Evolutionary conservation across 2,888 invertebrate species (phyloP).

Genomic region (Xylota segnis): DNA sequence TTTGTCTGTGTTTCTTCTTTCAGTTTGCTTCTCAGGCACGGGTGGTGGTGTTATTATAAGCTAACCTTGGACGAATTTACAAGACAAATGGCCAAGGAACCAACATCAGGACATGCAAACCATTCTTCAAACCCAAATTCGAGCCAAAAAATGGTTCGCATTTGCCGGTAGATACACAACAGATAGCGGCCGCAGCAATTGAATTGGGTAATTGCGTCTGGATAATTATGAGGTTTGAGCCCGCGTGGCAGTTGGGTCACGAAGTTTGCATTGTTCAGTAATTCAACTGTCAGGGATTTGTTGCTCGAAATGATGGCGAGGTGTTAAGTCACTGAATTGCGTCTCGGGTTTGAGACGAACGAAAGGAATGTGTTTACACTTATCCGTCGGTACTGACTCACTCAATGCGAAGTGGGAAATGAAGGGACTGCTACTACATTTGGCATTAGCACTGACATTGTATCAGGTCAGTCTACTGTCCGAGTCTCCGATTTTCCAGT

Average conservation of each 20-base stretch:
- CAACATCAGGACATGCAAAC: conserved; percentile 51
- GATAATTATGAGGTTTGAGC: conserved; percentile 23
- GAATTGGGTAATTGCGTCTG: conserved; percentile 24
- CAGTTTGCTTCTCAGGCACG: not conserved
- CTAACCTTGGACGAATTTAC: conserved; percentile 33
- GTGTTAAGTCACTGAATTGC: not conserved
- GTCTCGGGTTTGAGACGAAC: not conserved
- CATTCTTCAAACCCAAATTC: conserved; percentile 15
- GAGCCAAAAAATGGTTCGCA: no score
- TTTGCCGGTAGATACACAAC: not conserved
- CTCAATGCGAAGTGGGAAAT: no score
- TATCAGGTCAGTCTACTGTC: no score
- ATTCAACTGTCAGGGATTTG: conserved; percentile 6
- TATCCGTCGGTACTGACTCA: no score
- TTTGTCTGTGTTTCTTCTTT: conserved; percentile 20
- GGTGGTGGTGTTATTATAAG: not conserved
- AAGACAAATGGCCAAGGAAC: conserved; percentile 42
- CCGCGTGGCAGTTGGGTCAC: conserved; percentile 43
- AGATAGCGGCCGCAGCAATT: not conserved
- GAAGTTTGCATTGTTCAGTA: conserved; percentile 29
- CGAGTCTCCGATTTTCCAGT: no score
- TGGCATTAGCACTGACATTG: no score
- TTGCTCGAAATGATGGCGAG: not conserved
- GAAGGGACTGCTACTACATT: no score
- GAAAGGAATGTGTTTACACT: not conserved